Evolutionary conservation across 2,797 vertebrate species (phyloP).

Genomic region (Cryptoblepharus egeriae): DNA sequence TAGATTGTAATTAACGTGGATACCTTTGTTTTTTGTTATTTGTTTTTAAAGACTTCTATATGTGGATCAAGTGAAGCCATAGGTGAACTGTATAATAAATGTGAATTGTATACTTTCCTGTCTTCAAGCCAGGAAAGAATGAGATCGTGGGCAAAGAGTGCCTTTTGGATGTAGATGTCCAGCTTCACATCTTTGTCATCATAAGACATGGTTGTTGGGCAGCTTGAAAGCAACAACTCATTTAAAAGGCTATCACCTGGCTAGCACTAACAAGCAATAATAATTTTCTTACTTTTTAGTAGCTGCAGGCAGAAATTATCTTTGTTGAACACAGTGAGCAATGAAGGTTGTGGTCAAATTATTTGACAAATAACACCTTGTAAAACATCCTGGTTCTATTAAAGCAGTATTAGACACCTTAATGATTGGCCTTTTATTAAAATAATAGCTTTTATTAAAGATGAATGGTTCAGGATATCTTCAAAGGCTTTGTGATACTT

Average conservation of each 20-base stretch:
- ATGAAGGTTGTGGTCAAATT: conserved; percentile 45
- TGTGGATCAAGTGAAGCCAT: not conserved
- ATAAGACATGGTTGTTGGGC: conserved; percentile 38
- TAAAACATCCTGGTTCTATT: conserved; percentile 58
- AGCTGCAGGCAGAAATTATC: conserved; percentile 60
- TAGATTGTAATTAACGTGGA: not conserved
- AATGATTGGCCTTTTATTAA: conserved; percentile 59
- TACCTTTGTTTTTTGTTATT: not conserved
- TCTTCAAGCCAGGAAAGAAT: not conserved
- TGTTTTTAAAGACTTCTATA: conserved; percentile 1
- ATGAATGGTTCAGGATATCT: conserved; percentile 47
- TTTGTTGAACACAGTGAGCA: conserved; percentile 40
- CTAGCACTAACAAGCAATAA: conserved; percentile 69
- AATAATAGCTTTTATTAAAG: conserved; percentile 60
- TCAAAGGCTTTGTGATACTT: conserved; percentile 58
- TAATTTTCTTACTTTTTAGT: conserved; percentile 65
- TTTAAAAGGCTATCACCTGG: conserved; percentile 46
- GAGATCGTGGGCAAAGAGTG: not conserved
- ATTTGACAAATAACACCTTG: conserved; percentile 56
- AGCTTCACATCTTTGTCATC: conserved; percentile 14
- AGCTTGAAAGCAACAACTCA: conserved; percentile 52
- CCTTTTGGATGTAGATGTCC: conserved; percentile 38
- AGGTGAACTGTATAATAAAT: not conserved
- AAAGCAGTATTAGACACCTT: conserved; percentile 46
- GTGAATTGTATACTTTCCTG: not conserved